Evolutionary conservation across 2,888 invertebrate genomes (phyloP), one percentile per base, ranked within the genome.

Genomic region (Chironomus tentans): DNA sequence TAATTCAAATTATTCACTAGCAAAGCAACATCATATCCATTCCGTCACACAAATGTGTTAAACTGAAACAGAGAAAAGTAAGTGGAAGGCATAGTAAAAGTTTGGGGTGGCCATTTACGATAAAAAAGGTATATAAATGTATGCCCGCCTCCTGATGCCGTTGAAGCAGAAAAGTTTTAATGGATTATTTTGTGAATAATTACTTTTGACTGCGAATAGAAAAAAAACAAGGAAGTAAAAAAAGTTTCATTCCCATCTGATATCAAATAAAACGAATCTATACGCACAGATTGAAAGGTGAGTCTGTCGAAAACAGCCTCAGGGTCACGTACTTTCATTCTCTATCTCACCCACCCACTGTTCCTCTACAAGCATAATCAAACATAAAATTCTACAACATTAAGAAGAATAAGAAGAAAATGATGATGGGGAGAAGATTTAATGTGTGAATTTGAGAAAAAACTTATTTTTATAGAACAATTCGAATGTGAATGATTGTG

Each of bases 121-220:
- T 56, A 56, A 56, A 56, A 56, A 56, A 56, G 56, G 56, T 56
- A 56, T 15, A 15, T 4, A 56, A 15, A 56, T 18, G 18, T 56
- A 5, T 18, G 56, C 6, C 18, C 56, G 15, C 56, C n/a, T 56
- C 6, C 56, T 70, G 18, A 46, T 46, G 12, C 70, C 56, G 5
- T 13, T 21, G 24, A 47, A 24, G 70, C 48, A 22, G 50, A 24
- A 70, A 70, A 70, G 70, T 70, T 70, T 70, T 70, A 70, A 70
- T 70, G 70, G 70, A 70, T 70, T 70, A 70, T 70, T 48, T 50
- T 70, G 18, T 18, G 70, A 70, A 70, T 70, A 70, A 70, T 70
- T 70, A 70, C 70, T 70, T 70, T 70, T 70, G 70, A 70, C 70
- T 70, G 18, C 24, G 15, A 38, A 10, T 38, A 38, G 56, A 50